Evolutionary conservation across 2,888 invertebrate species (phyloP), one percentile per base, ranked within the genome.

Genomic region (Physocephala rufipes): DNA sequence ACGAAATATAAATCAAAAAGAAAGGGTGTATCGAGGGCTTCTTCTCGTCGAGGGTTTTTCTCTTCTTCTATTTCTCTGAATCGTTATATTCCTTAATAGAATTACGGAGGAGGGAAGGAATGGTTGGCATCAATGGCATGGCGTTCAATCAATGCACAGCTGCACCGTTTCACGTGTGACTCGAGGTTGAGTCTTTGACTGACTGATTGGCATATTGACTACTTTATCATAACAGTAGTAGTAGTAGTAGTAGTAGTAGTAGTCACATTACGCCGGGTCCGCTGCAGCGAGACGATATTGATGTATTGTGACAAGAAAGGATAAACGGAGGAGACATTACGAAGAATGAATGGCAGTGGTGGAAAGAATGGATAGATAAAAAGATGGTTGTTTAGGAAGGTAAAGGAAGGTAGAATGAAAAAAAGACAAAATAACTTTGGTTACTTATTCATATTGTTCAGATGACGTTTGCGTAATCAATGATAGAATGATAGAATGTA

Each of bases 121-220:
- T 21, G 12, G 21, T 43, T 43, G 62, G n/a, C n/a, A n/a, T n/a
- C 62, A 43, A 43, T n/a, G 43, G 19, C 62, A 62, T n/a, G 21
- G 5, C 30, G n/a, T n/a, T n/a, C n/a, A n/a, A n/a, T 43, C 21
- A 7, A n/a, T n/a, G 13, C 19, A 43, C 36, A 62, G n/a, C 43
- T 62, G 28, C 30, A 30, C 15, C 13, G 62, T 43, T 62, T 62
- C n/a, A 21, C n/a, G 19, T 30, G 43, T 19, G 16, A 30, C 21
- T 55, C 19, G 13, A 21, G 24, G 55, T 55, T 55, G 5, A 2
- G 21, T 62, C 19, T 2, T 30, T 62, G 43, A 36, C 43, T 62
- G 21, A 36, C 62, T 30, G 19, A 19, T 43, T 21, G 12, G 36
- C 36, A 7, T 4, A 36, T 9, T 36, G 36, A 36, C 36, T 36